Percentiles rank a stretch among this genome's conserved stretches.
These are phyloP conservation scores for Conus betulinus DNA, from an alignment of 1,140 invertebrate species.

Conservation along the genomic window DNA sequence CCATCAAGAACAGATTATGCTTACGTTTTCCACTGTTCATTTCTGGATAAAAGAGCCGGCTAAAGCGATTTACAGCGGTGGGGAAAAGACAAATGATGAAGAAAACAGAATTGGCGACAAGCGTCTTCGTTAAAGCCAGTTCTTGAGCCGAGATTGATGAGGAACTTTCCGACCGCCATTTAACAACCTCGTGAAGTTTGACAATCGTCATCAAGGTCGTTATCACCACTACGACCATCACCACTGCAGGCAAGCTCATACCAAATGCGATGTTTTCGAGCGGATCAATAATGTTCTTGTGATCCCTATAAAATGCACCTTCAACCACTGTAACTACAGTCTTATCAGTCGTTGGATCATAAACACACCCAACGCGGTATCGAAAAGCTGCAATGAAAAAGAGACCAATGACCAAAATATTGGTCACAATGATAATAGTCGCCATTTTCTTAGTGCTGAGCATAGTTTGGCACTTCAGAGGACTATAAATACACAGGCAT, in stretches of 20 bases:
- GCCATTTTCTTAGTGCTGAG: too few relatives aligned
- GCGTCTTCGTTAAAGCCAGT: constrained; percentile 7
- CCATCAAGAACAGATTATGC: neutral
- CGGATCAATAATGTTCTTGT: neutral
- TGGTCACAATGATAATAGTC: neutral
- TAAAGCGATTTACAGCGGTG: neutral
- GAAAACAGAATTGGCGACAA: neutral
- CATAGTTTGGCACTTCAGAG: neutral
- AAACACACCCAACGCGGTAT: neutral
- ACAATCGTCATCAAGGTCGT: neutral
- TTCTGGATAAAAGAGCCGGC: neutral
- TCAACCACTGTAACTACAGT: neutral
- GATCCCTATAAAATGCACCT: neutral
- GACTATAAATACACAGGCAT: neutral
- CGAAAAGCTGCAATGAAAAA: too few relatives aligned
- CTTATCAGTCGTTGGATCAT: neutral
- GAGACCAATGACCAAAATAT: neutral
- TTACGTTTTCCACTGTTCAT: neutral
- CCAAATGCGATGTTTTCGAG: neutral
- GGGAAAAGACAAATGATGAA: neutral
- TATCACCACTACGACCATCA: neutral
- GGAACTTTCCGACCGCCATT: neutral
- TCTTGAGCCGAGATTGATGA: neutral
- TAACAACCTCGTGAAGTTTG: neutral
- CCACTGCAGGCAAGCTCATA: neutral